phyloP scores from a whole-genome alignment of 2,888 invertebrate genomes.

The Phalera bucephala region DNA sequence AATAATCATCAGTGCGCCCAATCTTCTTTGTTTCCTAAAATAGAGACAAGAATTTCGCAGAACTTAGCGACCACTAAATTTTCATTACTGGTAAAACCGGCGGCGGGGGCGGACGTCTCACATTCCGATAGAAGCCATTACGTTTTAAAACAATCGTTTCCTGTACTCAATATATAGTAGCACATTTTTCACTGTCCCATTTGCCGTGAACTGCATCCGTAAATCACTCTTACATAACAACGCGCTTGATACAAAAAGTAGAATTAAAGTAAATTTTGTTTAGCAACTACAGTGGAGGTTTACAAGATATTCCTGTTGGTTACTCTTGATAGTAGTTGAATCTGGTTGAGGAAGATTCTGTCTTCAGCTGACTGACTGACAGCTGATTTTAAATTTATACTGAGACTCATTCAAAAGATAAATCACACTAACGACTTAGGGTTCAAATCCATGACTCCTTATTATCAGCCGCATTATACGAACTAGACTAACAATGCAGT shows the following conservation, averaged over 20 bases:
- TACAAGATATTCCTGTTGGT: conserved; percentile 31
- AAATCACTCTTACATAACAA: conserved; percentile 50
- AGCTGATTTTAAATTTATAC: too few species aligned
- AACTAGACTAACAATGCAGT: too few species aligned
- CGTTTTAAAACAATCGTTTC: conserved; percentile 33
- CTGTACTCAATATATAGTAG: too few species aligned
- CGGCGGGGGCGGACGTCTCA: conserved; percentile 8
- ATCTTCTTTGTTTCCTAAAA: conserved; percentile 25
- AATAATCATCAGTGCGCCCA: conserved; percentile 1
- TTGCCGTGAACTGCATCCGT: conserved; percentile 49
- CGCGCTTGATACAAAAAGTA: conserved; percentile 46
- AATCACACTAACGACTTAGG: too few species aligned
- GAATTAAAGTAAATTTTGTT: conserved; percentile 40
- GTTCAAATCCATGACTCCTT: too few species aligned
- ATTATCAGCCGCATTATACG: too few species aligned
- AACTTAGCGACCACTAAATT: conserved; percentile 25
- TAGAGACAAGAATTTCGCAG: conserved; percentile 18
- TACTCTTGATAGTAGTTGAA: too few species aligned
- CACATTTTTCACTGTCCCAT: conserved; percentile 54
- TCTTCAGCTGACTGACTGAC: too few species aligned
- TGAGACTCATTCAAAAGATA: too few species aligned
- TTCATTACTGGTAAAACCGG: conserved; percentile 20
- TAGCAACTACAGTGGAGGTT: conserved; percentile 25
- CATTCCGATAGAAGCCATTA: conserved; percentile 16
- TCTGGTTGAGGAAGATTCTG: too few species aligned